Evolutionary conservation across 2,797 vertebrate genomes (phyloP).

Genomic region (Squalus acanthias): DNA sequence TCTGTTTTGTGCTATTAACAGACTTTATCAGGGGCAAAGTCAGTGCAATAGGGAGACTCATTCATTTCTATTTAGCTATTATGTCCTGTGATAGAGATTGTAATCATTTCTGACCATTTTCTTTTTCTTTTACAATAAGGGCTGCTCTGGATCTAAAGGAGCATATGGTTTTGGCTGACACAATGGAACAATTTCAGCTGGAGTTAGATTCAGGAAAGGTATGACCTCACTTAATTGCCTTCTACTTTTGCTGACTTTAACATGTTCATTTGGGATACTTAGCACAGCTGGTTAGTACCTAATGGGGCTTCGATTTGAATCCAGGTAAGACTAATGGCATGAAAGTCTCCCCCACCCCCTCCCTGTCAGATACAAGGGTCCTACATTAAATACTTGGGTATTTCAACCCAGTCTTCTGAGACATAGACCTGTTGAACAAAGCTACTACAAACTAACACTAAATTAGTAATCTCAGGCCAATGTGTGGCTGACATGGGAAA

Average conservation of each 20-base stretch:
- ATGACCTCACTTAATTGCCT: conserved; percentile 34
- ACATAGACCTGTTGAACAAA: not conserved
- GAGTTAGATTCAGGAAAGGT: conserved; percentile 85
- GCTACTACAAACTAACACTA: not conserved
- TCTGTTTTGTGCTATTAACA: not conserved
- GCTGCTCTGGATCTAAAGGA: conserved; percentile 77
- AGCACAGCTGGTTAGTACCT: not conserved
- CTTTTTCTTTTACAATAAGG: conserved; percentile 53
- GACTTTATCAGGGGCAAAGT: not conserved
- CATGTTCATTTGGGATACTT: not conserved
- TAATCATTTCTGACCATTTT: not conserved
- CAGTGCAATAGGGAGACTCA: not conserved
- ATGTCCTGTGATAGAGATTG: not conserved
- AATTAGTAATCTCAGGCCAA: not conserved
- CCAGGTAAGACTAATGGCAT: not conserved
- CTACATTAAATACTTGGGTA: not conserved
- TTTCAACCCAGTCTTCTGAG: not conserved
- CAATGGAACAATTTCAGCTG: conserved; percentile 89
- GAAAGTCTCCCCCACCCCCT: too few relatives aligned
- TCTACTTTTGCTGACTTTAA: not conserved
- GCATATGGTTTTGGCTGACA: conserved; percentile 80
- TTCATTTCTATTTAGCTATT: not conserved
- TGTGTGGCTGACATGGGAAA: not conserved
- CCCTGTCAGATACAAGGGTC: not conserved
- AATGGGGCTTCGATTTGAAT: not conserved